A percentile compares a stretch with the other conserved stretches of the same genome.
These are phyloP conservation scores for Monomorium pharaonis DNA, from an alignment of 1,140 invertebrate species.

Conservation along the genomic window DNA sequence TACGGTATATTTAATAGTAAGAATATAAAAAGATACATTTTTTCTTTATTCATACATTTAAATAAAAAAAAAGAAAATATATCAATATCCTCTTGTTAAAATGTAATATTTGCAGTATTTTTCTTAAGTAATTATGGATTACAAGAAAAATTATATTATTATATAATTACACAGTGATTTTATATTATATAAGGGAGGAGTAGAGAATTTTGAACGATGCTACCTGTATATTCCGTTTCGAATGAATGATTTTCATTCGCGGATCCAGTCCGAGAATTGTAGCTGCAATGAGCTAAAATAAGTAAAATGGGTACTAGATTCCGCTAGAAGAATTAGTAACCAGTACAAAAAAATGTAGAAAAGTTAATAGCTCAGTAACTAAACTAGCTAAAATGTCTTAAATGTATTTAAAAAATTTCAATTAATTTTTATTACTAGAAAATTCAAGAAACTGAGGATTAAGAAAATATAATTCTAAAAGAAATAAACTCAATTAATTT, in stretches of 20 bases:
- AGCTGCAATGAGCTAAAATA: constrained; percentile 26
- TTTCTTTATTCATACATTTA: neutral
- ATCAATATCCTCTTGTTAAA: neutral
- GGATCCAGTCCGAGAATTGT: constrained; percentile 31
- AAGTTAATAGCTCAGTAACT: neutral
- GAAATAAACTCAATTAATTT: neutral
- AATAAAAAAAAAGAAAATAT: neutral
- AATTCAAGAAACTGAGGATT: neutral
- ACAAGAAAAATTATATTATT: no score
- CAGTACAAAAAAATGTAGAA: neutral
- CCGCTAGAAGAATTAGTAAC: neutral
- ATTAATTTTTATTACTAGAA: neutral
- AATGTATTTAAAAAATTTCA: neutral
- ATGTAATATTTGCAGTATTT: neutral
- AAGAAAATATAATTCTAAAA: neutral
- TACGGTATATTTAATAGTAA: no score
- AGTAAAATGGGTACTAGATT: constrained; percentile 23
- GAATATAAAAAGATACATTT: neutral
- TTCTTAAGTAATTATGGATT: neutral
- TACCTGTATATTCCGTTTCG: neutral
- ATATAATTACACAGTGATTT: neutral
- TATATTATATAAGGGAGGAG: constrained; percentile 1
- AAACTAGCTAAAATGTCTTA: neutral
- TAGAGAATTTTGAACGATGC: constrained; percentile 22
- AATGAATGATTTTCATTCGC: constrained; percentile 35